Evolutionary conservation across 1,140 invertebrate species (phyloP).

Genomic region (Lucilia cuprina): DNA sequence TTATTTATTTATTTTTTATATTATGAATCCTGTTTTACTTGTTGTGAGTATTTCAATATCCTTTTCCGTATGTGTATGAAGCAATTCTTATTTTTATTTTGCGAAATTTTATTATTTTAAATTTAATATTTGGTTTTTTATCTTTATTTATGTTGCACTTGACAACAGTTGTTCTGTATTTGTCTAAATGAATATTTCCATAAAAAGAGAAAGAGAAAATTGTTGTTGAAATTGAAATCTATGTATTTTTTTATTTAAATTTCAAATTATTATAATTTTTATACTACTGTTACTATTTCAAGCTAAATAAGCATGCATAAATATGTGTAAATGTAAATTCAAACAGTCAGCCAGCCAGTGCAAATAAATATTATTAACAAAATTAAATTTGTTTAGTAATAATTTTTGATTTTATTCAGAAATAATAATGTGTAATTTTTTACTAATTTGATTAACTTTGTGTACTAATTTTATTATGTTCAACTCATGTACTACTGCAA

Average conservation of each 20-base stretch:
- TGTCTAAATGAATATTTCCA: constrained; percentile 26
- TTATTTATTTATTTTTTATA: too few relatives aligned
- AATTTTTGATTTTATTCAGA: too few relatives aligned
- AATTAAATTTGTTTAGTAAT: too few relatives aligned
- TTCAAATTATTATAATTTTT: constrained; percentile 9
- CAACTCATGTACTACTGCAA: too few relatives aligned
- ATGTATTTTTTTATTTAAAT: not conserved
- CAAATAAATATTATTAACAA: too few relatives aligned
- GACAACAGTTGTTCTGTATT: constrained; percentile 35
- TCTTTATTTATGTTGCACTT: constrained; percentile 36
- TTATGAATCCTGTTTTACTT: too few relatives aligned
- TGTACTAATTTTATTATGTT: too few relatives aligned
- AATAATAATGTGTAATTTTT: too few relatives aligned
- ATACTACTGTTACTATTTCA: not conserved
- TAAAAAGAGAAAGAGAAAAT: not conserved
- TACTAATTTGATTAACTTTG: too few relatives aligned
- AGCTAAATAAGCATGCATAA: not conserved
- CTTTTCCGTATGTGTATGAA: not conserved
- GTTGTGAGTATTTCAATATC: too few relatives aligned
- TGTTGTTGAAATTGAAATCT: not conserved
- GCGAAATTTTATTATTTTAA: not conserved
- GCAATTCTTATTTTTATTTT: not conserved
- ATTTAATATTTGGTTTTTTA: constrained; percentile 15
- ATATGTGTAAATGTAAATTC: not conserved
- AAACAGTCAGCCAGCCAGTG: not conserved